These are phyloP conservation scores for Sparus aurata DNA, from an alignment of 2,797 vertebrate species.

Conservation along the genomic window DNA sequence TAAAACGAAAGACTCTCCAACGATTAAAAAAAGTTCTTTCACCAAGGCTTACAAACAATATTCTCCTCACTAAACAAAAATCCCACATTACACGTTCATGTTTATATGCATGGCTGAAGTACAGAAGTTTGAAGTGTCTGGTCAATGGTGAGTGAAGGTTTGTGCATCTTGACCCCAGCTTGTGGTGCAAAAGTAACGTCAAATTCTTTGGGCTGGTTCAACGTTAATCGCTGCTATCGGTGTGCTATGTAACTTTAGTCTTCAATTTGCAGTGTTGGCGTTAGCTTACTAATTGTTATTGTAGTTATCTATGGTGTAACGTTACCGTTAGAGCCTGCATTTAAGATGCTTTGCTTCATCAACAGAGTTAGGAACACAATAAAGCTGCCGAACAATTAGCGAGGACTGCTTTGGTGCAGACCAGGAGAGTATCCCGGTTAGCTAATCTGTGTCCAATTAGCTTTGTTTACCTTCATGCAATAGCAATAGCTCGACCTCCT, in stretches of 20 bases:
- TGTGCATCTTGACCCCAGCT: background rate
- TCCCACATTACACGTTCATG: background rate
- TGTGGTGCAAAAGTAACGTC: background rate
- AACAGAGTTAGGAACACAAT: background rate
- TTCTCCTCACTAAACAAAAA: background rate
- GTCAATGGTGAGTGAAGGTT: background rate
- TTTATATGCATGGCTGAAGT: background rate
- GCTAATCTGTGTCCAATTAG: slow-evolving; percentile 41
- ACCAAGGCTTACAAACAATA: background rate
- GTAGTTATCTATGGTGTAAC: background rate
- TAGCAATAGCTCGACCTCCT: slow-evolving; percentile 26
- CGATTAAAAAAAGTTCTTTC: background rate
- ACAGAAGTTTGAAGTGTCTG: no score
- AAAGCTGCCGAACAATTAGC: background rate
- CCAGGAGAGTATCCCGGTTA: slow-evolving; percentile 8
- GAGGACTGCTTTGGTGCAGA: background rate
- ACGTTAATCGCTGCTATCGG: slow-evolving; percentile 45
- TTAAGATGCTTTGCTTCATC: background rate
- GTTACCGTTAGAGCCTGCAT: background rate
- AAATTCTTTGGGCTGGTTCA: slow-evolving; percentile 3
- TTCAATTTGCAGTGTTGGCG: slow-evolving; percentile 26
- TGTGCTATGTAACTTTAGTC: slow-evolving; percentile 44
- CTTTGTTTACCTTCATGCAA: slow-evolving; percentile 50
- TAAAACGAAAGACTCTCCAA: background rate
- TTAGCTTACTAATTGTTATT: slow-evolving; percentile 13